Evolutionary conservation across 2,888 invertebrate species (phyloP), one percentile per base, ranked within the genome.

Genomic region (Ernsta delagoae): DNA sequence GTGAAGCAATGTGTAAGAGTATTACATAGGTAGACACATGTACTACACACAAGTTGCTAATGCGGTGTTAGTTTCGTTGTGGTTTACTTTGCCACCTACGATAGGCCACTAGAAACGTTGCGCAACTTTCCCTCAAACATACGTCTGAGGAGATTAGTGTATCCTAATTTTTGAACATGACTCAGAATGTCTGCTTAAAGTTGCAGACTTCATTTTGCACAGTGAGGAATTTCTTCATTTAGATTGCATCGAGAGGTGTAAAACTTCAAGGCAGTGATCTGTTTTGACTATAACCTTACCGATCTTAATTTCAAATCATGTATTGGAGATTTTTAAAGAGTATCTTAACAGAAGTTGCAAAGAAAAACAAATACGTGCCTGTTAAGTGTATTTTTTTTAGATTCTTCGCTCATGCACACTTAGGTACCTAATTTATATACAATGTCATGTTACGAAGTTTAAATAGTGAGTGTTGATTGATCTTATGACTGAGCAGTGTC

Each of bases 21-120:
- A 78, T 81, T 82, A 79, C 79, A 77, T 75, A 72, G 50, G 16
- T 16, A 50, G 81, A 81, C 83, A 75, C 71, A 72, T 56, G 54
- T 75, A 71, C 75, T 5, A 16, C 75, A 73, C 71, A 75, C 76
- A 77, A 77, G 75, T 70, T 76, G 73, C 71, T 71, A 73, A 73
- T 70, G 68, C 71, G 73, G 70, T 70, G 74, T 76, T 79, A 74
- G 75, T 76, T 76, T 74, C 72, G 70, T 72, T 75, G 76, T 71
- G 77, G 77, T 75, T 82, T 74, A 73, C 75, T 72, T 76, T 73
- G 64, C 70, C 68, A 62, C 71, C 74, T 70, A 68, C 68, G 74
- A 73, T 79, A 75, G 53, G 69, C 70, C 72, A 64, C 75, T 73
- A 75, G 74, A 73, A 75, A 74, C 70, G 72, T 79, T 78, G 70